Base-by-base conservation (phyloP, 1,140 invertebrate genomes). In the Zophobas atratus region DNA sequence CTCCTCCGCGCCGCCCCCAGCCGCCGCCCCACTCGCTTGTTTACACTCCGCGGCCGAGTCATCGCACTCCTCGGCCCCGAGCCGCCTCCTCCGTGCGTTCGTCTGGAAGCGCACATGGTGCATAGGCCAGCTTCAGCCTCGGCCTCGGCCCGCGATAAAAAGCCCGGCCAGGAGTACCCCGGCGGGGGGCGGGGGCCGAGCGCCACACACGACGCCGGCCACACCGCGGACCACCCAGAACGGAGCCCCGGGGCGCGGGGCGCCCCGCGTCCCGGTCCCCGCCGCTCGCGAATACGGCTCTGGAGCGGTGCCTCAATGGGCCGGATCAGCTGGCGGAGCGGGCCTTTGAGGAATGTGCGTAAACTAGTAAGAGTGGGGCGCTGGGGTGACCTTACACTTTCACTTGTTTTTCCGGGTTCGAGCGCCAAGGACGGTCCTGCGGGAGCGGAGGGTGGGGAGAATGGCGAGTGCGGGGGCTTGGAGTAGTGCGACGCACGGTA, bases 191-290 rank as follows among this genome's bases (percentile, higher is more conserved):
- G 75, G 77, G 77, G 63, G 39, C 32, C 71, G 79, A 79, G 76
- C 78, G 80, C 80, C 82, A 84, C 82, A 84, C 82, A 84, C 82
- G 82, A 82, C 77, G 82, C 79, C 81, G 81, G 81, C 82, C 80
- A 81, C 82, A 82, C 82, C 77, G 82, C 53, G 78, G 82, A 84
- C 82, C 82, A 84, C 82, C 82, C 82, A 84, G 78, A 75, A 49
- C 90, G 46, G 75, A 57, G 74, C 81, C 80, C 75, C 36, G 53
- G 77, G 79, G 75, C 70, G 72, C 71, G 74, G 81, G 76, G 77
- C 48, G 73, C 63, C 77, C 79, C 72, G 39, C 78, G 72, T 39
- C 51, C 36, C 74, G 35, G 38, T 74, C 51, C 39, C 75, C 56
- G 60, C 70, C 6, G 74, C 72, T 78, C 76, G 79, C 79, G 67